Evolutionary conservation across 2,113 vertebrate species (phyloP).

Genomic region (Xiphophorus couchianus): DNA sequence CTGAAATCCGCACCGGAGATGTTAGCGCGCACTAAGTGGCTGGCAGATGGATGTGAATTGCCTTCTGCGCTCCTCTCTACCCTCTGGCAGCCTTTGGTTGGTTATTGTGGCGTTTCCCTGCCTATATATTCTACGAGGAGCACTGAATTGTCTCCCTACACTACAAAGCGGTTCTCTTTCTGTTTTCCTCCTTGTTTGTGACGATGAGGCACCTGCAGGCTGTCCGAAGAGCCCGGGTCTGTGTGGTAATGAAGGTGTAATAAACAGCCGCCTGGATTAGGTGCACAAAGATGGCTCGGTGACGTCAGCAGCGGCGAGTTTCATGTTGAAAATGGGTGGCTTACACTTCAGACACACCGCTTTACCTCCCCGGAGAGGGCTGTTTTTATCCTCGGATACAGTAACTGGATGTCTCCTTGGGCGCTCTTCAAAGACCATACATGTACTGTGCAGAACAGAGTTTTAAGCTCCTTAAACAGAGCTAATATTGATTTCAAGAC

Average conservation of each 20-base stretch:
- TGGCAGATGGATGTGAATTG: constrained; percentile 67
- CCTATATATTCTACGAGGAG: constrained; percentile 62
- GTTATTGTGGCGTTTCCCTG: constrained; percentile 66
- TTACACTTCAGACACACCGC: constrained; percentile 4
- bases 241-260: constrained; percentile 75
- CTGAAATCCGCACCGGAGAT: constrained; percentile 65
- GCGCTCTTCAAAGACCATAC: background rate
- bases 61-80: constrained; percentile 59
- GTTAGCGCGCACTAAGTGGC: constrained; percentile 54
- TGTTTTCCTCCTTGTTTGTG: constrained; percentile 11
- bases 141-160: constrained; percentile 30
- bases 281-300: constrained; percentile 80
- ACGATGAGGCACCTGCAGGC: constrained; percentile 60
- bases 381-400: background rate
- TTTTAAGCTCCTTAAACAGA: constrained; percentile 12
- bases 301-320: constrained; percentile 81
- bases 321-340: constrained; percentile 74
- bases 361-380: background rate
- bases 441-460: background rate
- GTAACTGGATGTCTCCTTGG: background rate
- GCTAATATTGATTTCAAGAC: constrained; percentile 41
- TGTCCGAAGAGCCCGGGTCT: constrained; percentile 61
- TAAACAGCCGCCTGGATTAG: constrained; percentile 76
- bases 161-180: background rate
- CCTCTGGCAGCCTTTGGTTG: constrained; percentile 67